A percentile compares a stretch with the other conserved stretches of the same genome.
Conservation (phyloP, 2,888 invertebrate species). For the Leucophenga montana region DNA sequence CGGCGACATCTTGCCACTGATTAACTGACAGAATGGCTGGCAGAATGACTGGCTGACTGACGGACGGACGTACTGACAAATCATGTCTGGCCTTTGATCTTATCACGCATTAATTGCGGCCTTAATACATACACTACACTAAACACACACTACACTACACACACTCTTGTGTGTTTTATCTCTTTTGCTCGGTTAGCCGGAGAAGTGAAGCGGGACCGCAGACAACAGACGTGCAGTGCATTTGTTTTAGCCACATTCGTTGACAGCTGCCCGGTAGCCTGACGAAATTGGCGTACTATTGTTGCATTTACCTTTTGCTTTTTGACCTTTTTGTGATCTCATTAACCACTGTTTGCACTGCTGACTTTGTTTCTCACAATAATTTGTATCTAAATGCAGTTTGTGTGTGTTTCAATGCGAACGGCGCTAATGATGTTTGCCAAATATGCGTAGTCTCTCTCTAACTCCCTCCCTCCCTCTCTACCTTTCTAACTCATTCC, state of each 20-base stretch:
- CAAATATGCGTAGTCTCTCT: not conserved
- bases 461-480: not conserved
- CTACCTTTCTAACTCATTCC: not conserved
- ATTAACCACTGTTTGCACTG: conserved; percentile 1
- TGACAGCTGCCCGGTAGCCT: not conserved
- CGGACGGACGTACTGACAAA: conserved; percentile 50
- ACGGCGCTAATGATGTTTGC: not conserved
- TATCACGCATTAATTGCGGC: conserved; percentile 45
- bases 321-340: not conserved
- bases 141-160: not conserved
- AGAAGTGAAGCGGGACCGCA: not conserved
- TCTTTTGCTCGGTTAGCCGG: not conserved
- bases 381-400: not conserved
- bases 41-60: not conserved
- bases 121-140: too few species aligned
- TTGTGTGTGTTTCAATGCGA: not conserved
- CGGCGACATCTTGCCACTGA: too few species aligned
- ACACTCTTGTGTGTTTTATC: not conserved
- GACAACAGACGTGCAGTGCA: not conserved
- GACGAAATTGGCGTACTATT: conserved; percentile 12
- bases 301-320: not conserved
- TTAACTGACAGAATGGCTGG: not conserved
- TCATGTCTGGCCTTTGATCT: conserved; percentile 67
- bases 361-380: not conserved
- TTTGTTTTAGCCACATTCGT: conserved; percentile 8